A percentile compares a stretch with the other conserved stretches of the same genome.
Conservation (phyloP, 2,113 vertebrate species). For the Dipodomys ordii region DNA sequence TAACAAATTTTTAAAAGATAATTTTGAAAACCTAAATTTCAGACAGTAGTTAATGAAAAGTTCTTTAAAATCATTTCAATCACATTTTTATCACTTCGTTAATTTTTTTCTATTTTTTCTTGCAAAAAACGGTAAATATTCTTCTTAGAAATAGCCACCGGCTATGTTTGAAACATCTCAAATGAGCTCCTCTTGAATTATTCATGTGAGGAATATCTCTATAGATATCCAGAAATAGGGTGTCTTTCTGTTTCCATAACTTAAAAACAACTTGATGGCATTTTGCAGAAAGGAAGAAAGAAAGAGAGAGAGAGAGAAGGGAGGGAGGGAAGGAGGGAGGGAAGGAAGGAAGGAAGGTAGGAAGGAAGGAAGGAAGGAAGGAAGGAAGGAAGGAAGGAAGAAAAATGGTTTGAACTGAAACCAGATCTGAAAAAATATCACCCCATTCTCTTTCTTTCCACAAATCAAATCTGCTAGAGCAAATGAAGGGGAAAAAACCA, state of each 20-base stretch:
- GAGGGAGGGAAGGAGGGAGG: no score
- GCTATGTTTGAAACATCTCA: conserved; percentile 68
- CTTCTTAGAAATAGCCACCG: conserved; percentile 65
- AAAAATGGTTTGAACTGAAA: conserved; percentile 54
- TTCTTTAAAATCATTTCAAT: conserved; percentile 55
- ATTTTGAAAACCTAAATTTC: no score
- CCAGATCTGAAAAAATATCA: conserved; percentile 51
- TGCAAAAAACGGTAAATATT: conserved; percentile 54
- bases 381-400: conserved; percentile 27
- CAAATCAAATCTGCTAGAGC: conserved; percentile 50
- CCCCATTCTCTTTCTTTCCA: conserved; percentile 47
- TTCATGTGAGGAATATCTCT: conserved; percentile 74
- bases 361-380: no score
- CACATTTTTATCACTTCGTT: conserved; percentile 53
- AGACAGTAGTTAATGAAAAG: no score
- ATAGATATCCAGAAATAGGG: conserved; percentile 65
- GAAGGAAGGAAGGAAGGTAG: no score
- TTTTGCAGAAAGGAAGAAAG: conserved; percentile 35
- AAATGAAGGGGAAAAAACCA: neutral
- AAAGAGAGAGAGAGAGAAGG: no score
- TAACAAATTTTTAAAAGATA: no score
- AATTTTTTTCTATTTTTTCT: conserved; percentile 61
- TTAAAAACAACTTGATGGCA: conserved; percentile 64
- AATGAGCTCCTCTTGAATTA: conserved; percentile 72
- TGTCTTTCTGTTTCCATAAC: conserved; percentile 50